Conservation (phyloP, 2,797 vertebrate genomes). For the Manis javanica region DNA sequence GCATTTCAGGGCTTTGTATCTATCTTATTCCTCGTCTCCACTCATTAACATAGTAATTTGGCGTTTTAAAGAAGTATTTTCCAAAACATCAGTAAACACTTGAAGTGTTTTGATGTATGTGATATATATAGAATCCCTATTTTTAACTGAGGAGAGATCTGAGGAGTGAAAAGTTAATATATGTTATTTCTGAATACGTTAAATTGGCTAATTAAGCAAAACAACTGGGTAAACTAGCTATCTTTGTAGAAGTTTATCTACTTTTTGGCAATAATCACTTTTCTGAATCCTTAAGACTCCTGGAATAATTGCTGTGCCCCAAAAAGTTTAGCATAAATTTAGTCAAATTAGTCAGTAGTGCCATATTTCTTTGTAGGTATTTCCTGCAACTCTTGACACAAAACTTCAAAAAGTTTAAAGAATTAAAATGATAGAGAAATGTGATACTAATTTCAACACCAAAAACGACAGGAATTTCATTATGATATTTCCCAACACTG, state of each 20-base stretch:
- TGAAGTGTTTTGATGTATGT: neutral
- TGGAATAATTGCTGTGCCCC: neutral
- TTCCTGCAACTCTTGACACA: conserved; percentile 6
- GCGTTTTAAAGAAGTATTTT: conserved; percentile 30
- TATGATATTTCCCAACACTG: conserved; percentile 1
- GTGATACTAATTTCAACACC: conserved; percentile 34
- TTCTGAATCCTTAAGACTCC: conserved; percentile 33
- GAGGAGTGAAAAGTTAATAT: neutral
- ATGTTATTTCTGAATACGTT: conserved; percentile 1
- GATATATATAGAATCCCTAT: neutral
- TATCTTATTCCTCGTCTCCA: neutral
- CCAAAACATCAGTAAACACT: neutral
- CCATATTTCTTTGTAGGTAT: conserved; percentile 41
- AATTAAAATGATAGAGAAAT: neutral
- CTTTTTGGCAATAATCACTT: conserved; percentile 18
- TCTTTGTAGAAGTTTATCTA: neutral
- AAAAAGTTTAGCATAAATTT: conserved; percentile 62
- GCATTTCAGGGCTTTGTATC: neutral
- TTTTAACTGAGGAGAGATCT: neutral
- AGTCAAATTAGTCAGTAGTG: conserved; percentile 32
- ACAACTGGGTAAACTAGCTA: neutral
- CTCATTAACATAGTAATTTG: neutral
- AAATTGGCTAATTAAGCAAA: conserved; percentile 33
- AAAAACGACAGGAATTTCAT: neutral
- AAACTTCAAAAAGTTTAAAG: conserved; percentile 13